Evolutionary conservation across 2,797 vertebrate species (phyloP), one percentile per base, ranked within the genome.

Genomic region (Dromococcyx pavoninus): DNA sequence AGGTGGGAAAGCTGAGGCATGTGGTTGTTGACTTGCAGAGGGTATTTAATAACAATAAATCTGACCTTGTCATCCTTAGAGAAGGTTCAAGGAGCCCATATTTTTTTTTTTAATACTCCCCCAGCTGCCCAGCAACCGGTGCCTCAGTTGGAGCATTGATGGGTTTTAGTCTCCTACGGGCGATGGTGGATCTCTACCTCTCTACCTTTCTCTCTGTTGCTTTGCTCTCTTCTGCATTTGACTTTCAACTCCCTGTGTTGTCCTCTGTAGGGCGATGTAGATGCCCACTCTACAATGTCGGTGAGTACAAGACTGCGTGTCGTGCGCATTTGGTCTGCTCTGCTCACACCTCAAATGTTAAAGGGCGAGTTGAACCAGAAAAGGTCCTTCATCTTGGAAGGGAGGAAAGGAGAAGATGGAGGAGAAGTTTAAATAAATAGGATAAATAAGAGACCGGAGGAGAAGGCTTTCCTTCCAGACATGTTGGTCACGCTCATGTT

Each of bases 221-320:
- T 85, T 48, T 89, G 32, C 80, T 70, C 23, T 90, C 13, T 62
- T 44, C 41, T 23, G 65, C 61, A 9, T 81, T 13, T 95, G 84
- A 82, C 86, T 95, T 27, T 84, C 65, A 48, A 65, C 27, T 92
- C 30, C 70, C 72, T 95, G 53, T 89, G 48, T 79, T 97, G 96
- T 97, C 91, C 93, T 97, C 94, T 84, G 61, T 97, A 98, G 98
- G 98, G 97, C 94, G 91, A 79, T 53, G 95, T 96, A 60, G 91
- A 97, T 96, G 96, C 98, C 95, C 98, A 98, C 95, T 97, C 98
- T 39, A 97, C 97, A 62, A 96, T 98, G 95, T 97, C 98, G 98
- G 98, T 98, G 97, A 98, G 98, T 98, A 78, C 94, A 22, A 77
- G 50, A 37, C 76, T 18, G 76, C 25, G 53, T 35, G 67, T 80